phyloP scores from a whole-genome alignment of 2,797 vertebrate genomes.

The Nothura maculosa region DNA sequence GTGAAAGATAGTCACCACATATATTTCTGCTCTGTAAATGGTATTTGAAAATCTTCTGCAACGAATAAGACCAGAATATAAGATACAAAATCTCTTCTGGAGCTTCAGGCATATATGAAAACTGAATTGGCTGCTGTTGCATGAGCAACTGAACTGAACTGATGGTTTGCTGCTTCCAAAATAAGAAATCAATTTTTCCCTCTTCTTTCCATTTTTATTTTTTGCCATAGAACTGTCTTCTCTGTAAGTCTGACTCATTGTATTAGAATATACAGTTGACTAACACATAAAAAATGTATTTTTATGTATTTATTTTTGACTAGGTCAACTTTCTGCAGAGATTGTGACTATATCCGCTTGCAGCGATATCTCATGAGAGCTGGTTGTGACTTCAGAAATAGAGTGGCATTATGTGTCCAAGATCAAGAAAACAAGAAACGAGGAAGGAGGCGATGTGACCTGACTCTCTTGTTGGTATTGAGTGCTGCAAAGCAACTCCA shows the following conservation, averaged over 20 bases:
- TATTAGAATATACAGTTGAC: not conserved
- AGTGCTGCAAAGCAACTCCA: not conserved
- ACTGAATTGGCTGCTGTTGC: not conserved
- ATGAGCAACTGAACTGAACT: rapidly evolving
- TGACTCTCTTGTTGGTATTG: not conserved
- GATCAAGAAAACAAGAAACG: not conserved
- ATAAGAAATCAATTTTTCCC: not conserved
- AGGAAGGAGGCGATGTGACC: not conserved
- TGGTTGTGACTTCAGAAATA: not conserved
- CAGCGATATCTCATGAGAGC: not conserved
- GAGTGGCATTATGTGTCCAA: not conserved
- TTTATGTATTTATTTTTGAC: not conserved
- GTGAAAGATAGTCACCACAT: not conserved
- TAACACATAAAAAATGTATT: not conserved
- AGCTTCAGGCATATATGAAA: not conserved
- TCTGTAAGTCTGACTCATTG: not conserved
- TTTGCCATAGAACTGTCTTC: not conserved
- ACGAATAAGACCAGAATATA: not conserved
- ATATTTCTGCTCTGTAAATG: not conserved
- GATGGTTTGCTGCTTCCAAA: not conserved
- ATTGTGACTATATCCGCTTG: not conserved
- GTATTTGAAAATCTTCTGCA: not conserved
- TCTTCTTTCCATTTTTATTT: not conserved
- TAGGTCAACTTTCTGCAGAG: not conserved
- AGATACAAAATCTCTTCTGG: not conserved